Evolutionary conservation across 2,888 invertebrate genomes (phyloP), one percentile per base, ranked within the genome.

Genomic region (Orgyia antiqua): DNA sequence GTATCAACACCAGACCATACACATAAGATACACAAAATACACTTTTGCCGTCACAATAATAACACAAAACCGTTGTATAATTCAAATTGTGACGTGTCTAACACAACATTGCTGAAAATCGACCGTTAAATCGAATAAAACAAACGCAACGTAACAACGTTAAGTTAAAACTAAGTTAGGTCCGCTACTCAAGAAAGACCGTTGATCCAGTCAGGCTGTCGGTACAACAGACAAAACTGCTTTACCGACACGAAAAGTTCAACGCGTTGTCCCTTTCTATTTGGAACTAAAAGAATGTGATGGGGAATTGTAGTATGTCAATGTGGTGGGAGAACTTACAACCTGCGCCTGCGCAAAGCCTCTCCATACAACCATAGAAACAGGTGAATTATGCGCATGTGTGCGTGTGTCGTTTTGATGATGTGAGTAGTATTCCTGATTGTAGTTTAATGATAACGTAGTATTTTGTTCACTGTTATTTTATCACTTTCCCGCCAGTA

Each of bases 91-190:
- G 66, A 68, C 78, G 77, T 72, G 61, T 69, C 67, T 45, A 58
- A 61, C 63, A 71, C 66, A 75, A 70, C 68, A 75, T 69, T 71
- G 56, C 63, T 68, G 59, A 65, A 68, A 68, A 64, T 15, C 47
- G 61, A 59, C 63, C 60, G 65, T 63, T 61, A 60, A 69, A 67
- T 58, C 60, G 48, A 59, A 58, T 68, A 62, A 66, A 69, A 76
- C 82, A 72, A 64, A 68, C 82, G 65, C 65, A 59, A 57, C 58
- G 69, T 51, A 51, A 59, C 80, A 74, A 60, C 58, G 83, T 72
- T 75, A 80, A 79, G 69, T 77, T 75, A 65, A 71, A 83, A 86
- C 86, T 86, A 86, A 84, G 79, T 75, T 75, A 67, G 68, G 68
- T 68, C 68, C 70, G 74, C 74, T 76, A 71, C 64, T 68, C 66